Conservation (phyloP, 2,797 vertebrate species). For the Rhabdophis nuchalis region DNA sequence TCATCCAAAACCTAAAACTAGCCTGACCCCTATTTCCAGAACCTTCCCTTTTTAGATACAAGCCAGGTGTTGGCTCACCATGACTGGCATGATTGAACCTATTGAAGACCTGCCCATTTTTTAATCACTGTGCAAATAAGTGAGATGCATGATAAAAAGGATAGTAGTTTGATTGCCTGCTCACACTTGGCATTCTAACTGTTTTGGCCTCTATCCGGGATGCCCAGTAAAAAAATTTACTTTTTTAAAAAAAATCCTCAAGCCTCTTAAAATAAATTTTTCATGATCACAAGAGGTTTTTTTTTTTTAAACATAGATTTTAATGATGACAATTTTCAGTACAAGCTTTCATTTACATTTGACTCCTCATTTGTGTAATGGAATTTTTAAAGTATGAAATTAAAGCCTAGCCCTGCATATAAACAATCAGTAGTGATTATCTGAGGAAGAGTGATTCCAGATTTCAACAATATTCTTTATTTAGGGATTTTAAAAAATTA, state of each 20-base stretch:
- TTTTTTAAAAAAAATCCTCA: background rate
- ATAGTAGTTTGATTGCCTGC: background rate
- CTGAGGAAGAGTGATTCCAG: conserved; percentile 34
- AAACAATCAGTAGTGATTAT: conserved; percentile 37
- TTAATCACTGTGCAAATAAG: background rate
- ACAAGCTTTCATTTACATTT: conserved; percentile 40
- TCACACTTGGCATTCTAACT: background rate
- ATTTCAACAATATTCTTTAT: conserved; percentile 18
- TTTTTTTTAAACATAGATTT: background rate
- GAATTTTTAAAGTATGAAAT: conserved; percentile 1
- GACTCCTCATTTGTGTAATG: conserved; percentile 30
- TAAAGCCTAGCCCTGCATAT: background rate
- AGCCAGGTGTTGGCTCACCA: background rate
- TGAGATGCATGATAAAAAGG: background rate
- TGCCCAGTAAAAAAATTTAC: background rate
- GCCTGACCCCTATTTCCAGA: background rate
- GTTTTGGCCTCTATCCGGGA: background rate
- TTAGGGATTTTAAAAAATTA: conserved; percentile 32
- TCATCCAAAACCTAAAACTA: background rate
- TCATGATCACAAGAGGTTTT: background rate
- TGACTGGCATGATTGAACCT: background rate
- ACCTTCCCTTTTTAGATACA: background rate
- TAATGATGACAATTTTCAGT: background rate
- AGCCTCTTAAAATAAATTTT: background rate
- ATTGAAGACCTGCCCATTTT: background rate